Conservation (phyloP, 2,888 invertebrate genomes). For the Thelaira solivaga region DNA sequence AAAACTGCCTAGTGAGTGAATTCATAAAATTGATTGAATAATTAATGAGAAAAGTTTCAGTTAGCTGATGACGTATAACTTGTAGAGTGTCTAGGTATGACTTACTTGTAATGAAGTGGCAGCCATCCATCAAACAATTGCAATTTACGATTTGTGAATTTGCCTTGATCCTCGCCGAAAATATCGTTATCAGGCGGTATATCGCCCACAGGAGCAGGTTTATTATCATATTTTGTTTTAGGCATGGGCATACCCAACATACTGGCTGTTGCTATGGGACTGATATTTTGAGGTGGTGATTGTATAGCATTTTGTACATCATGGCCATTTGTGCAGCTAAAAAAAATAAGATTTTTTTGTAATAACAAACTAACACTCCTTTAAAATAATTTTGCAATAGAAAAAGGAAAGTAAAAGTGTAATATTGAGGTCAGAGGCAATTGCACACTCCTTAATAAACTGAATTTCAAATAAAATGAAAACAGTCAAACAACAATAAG, state of each 20-base stretch:
- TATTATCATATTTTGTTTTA: slow-evolving; percentile 54
- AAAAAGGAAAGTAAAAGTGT: no score
- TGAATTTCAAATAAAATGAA: no score
- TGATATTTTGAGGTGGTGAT: slow-evolving; percentile 50
- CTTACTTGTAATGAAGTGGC: slow-evolving; percentile 76
- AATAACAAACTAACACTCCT: no score
- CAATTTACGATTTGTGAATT: slow-evolving; percentile 70
- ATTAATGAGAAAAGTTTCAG: no score
- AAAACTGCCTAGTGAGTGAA: no score
- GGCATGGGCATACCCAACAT: slow-evolving; percentile 66
- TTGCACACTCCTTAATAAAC: no score
- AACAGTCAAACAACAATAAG: no score
- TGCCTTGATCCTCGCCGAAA: slow-evolving; percentile 65
- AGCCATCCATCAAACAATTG: slow-evolving; percentile 76
- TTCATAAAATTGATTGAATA: no score
- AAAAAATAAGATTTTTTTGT: slow-evolving; percentile 32
- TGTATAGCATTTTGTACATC: slow-evolving; percentile 45
- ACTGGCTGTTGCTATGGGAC: slow-evolving; percentile 66
- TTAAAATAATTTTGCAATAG: no score
- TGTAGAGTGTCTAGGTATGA: no score
- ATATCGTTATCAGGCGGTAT: slow-evolving; percentile 68
- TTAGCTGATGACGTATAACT: no score
- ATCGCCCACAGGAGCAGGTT: slow-evolving; percentile 67
- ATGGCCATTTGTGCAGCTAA: slow-evolving; percentile 70
- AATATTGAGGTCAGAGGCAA: no score